phyloP scores from a whole-genome alignment of 2,113 vertebrate species.

The Ceratotherium simum region DNA sequence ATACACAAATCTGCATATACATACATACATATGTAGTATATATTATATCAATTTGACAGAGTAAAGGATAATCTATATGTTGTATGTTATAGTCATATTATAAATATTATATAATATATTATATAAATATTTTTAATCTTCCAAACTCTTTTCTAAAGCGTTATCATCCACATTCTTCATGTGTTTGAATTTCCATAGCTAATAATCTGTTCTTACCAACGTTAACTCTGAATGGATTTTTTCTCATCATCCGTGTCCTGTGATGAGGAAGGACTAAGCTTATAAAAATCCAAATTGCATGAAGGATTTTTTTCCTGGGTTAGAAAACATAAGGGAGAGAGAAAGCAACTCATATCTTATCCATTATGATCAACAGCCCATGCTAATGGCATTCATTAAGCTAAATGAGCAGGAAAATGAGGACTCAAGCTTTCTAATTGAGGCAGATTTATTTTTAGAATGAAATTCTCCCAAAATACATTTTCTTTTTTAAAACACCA shows the following conservation, averaged over 20 bases:
- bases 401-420: constrained; percentile 73
- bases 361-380: constrained; percentile 73
- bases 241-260: background rate
- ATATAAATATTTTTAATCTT: background rate
- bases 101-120: background rate
- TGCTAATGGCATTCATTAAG: constrained; percentile 80
- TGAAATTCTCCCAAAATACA: constrained; percentile 71
- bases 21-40: background rate
- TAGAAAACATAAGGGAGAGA: constrained; percentile 56
- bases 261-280: background rate
- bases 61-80: background rate
- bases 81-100: background rate
- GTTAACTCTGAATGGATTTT: constrained; percentile 10
- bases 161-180: background rate
- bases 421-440: constrained; percentile 68
- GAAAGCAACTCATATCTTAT: constrained; percentile 52
- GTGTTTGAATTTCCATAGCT: background rate
- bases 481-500: constrained; percentile 70
- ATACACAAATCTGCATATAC: background rate
- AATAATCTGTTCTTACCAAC: constrained; percentile 33
- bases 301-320: background rate
- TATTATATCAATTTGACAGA: constrained; percentile 1
- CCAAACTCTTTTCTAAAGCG: background rate
- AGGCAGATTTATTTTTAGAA: constrained; percentile 79
- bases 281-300: background rate